Evolutionary conservation across 2,113 vertebrate genomes (phyloP), one percentile per base, ranked within the genome.

Genomic region (Sitta europaea): DNA sequence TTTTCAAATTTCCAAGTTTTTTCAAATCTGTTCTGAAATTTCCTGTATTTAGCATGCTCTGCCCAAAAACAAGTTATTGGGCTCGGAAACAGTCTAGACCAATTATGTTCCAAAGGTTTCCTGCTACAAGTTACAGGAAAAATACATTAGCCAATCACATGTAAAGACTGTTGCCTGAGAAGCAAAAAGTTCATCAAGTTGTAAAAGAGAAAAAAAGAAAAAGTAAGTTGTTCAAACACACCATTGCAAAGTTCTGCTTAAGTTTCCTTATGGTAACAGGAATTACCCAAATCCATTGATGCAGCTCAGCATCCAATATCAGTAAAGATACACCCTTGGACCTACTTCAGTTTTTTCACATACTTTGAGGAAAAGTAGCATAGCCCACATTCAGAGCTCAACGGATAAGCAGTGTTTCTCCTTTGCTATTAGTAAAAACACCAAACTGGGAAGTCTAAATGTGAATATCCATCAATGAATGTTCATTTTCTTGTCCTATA

Each of bases 281-380:
- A 80, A n/a, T 58, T 29, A 24, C 21, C 14, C 48, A 79, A 43
- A 63, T 28, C 48, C 43, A 31, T 38, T 24, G 31, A 28, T 10
- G 45, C 27, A 81, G 48, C 22, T 85, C 65, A 78, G 43, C 79
- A 20, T n/a, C 7, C 0, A 1, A 0, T 27, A 51, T 10, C 5
- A 3, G 7, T 38, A 58, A 50, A 90, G 35, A 43, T 5, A 35
- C 5, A 67, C 29, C 7, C 16, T 17, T 38, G 61, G 47, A 47
- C 17, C 53, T 54, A 45, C 55, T 65, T 75, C n/a, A 36, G 12
- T 31, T 75, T 23, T 82, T 65, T 35, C 45, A 78, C 17, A 24
- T 19, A 10, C 14, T 81, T 84, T 31, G 5, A 61, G n/a, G 40
- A 75, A 38, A 42, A 43, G 21, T 5, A 36, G 24, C 33, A 75